phyloP scores from a whole-genome alignment of 2,888 invertebrate species.

The Noctuana brunneofusca region DNA sequence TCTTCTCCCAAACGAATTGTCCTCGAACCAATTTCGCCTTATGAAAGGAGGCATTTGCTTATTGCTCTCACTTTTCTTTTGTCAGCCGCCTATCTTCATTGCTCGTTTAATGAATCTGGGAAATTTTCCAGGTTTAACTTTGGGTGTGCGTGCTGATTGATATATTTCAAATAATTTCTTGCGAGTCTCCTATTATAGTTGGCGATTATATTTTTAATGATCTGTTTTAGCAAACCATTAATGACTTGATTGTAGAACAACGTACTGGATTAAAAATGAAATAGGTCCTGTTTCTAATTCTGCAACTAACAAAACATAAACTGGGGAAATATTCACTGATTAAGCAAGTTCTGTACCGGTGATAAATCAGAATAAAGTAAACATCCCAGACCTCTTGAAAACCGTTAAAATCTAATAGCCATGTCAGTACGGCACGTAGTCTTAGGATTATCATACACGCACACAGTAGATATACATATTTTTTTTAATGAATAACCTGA shows the following conservation, averaged over 20 bases:
- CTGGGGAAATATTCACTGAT: constrained; percentile 6
- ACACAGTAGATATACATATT: neutral
- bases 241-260: too few relatives aligned
- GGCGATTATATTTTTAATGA: too few relatives aligned
- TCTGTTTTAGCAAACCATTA: too few relatives aligned
- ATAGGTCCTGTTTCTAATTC: neutral
- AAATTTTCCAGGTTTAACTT: constrained; percentile 8
- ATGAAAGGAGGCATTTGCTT: constrained; percentile 77
- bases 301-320: neutral
- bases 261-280: too few relatives aligned
- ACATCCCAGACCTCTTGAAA: constrained; percentile 10
- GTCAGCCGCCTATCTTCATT: constrained; percentile 61
- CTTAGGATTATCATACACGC: constrained; percentile 8
- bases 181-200: neutral
- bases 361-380: constrained; percentile 19
- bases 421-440: constrained; percentile 36
- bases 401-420: constrained; percentile 35
- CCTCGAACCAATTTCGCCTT: constrained; percentile 73
- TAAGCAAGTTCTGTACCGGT: constrained; percentile 10
- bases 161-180: neutral
- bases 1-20: constrained; percentile 61
- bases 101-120: constrained; percentile 17
- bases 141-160: neutral
- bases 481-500: too few relatives aligned
- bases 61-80: constrained; percentile 72